These are phyloP conservation scores for Zonotrichia albicollis DNA, from an alignment of 2,797 vertebrate species.

Conservation along the genomic window DNA sequence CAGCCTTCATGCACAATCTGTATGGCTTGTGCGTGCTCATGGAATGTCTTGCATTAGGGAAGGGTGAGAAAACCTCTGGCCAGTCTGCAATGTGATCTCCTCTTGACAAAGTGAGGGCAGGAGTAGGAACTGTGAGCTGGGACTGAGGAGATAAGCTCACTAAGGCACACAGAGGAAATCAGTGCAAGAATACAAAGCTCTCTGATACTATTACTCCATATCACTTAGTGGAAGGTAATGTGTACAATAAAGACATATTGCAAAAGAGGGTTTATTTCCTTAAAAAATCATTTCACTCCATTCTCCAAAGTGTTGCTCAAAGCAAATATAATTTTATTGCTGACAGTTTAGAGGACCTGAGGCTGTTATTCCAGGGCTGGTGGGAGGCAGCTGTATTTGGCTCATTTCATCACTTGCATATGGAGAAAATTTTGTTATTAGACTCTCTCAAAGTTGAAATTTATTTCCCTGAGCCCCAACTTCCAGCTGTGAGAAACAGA, in stretches of 20 bases:
- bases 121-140: neutral
- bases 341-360: constrained; percentile 19
- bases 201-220: neutral
- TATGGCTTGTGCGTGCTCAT: neutral
- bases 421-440: constrained; percentile 9
- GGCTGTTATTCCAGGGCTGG: neutral
- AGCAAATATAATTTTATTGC: constrained; percentile 31
- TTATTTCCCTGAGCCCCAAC: neutral
- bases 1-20: neutral
- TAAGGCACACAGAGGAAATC: neutral
- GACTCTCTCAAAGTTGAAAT: neutral
- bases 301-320: constrained; percentile 43
- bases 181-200: neutral
- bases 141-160: neutral
- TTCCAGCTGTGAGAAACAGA: neutral
- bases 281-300: neutral
- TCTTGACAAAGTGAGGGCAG: neutral
- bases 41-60: neutral
- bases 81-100: neutral
- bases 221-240: neutral
- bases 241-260: constrained; percentile 1
- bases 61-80: neutral
- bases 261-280: constrained; percentile 28
- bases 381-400: constrained; percentile 14
- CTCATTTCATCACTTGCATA: constrained; percentile 19